Conservation (phyloP, 1,140 invertebrate species). For the Lethrus apterus region DNA sequence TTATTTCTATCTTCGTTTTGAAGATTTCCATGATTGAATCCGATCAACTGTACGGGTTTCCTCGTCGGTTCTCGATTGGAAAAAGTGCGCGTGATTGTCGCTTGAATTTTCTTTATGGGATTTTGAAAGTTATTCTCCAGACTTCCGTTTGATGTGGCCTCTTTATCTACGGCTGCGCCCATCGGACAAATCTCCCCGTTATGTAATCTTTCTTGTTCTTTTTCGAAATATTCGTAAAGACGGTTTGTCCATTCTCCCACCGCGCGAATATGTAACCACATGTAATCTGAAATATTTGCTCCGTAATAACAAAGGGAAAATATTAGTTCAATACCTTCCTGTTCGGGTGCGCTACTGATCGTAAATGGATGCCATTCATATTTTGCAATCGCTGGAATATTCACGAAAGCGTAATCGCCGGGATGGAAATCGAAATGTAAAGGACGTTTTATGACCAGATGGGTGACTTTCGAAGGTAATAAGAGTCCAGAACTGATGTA, state of each 20-base stretch:
- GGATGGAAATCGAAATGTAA: constrained; percentile 81
- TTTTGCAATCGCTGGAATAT: constrained; percentile 84
- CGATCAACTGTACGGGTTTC: constrained; percentile 45
- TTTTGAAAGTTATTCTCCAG: constrained; percentile 33
- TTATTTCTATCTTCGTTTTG: constrained; percentile 39
- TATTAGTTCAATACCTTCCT: constrained; percentile 59
- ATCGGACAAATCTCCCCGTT: constrained; percentile 47
- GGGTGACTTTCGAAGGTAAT: constrained; percentile 78
- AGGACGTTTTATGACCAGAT: constrained; percentile 80
- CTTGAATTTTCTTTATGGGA: constrained; percentile 45
- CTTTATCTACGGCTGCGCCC: constrained; percentile 11
- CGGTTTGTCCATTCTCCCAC: constrained; percentile 93
- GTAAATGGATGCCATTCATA: constrained; percentile 98
- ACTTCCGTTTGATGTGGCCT: constrained; percentile 23
- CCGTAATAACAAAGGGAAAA: not conserved
- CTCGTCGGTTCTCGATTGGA: constrained; percentile 39
- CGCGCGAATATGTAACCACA: constrained; percentile 90
- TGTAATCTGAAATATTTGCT: constrained; percentile 56
- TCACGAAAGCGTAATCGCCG: constrained; percentile 92
- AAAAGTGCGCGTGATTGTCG: constrained; percentile 46
- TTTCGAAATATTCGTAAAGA: constrained; percentile 82
- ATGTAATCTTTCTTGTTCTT: constrained; percentile 66
- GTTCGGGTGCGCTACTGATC: constrained; percentile 90
- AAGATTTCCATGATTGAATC: constrained; percentile 52
- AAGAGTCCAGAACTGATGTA: constrained; percentile 80